Conservation (phyloP, 2,113 vertebrate genomes). For the Otolemur garnettii region DNA sequence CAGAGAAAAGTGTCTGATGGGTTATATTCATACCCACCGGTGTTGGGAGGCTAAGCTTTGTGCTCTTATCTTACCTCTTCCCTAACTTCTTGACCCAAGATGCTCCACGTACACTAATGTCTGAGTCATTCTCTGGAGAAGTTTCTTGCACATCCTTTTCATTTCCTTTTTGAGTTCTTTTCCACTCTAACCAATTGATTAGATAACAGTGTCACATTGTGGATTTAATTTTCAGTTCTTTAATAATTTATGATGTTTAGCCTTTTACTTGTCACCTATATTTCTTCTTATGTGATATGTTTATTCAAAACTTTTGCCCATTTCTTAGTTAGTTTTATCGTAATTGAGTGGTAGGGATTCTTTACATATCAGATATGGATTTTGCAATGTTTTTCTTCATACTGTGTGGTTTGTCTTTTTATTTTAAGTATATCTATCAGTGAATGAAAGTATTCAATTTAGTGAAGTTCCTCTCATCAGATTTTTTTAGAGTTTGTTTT, state of each 20-base stretch:
- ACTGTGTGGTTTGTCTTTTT: neutral
- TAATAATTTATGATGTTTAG: neutral
- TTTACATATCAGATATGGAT: neutral
- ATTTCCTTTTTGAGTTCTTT: neutral
- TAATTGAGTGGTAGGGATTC: neutral
- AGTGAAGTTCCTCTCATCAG: neutral
- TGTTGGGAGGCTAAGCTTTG: neutral
- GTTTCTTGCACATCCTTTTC: constrained; percentile 49
- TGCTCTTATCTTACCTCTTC: neutral
- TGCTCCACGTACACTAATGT: neutral
- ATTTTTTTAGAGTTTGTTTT: neutral
- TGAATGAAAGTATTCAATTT: neutral
- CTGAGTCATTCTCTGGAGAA: constrained; percentile 59
- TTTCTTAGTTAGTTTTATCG: constrained; percentile 8
- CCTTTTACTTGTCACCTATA: neutral
- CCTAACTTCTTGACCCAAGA: neutral
- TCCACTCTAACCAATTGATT: neutral
- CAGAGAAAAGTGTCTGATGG: neutral
- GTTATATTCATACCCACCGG: neutral
- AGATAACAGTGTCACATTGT: neutral
- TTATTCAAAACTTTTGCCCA: neutral
- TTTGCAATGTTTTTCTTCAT: constrained; percentile 7
- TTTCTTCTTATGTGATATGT: neutral
- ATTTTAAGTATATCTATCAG: neutral
- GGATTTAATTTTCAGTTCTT: neutral